Evolutionary conservation across 2,888 invertebrate genomes (phyloP), one percentile per base, ranked within the genome.

Genomic region (Crepidodera aurea): DNA sequence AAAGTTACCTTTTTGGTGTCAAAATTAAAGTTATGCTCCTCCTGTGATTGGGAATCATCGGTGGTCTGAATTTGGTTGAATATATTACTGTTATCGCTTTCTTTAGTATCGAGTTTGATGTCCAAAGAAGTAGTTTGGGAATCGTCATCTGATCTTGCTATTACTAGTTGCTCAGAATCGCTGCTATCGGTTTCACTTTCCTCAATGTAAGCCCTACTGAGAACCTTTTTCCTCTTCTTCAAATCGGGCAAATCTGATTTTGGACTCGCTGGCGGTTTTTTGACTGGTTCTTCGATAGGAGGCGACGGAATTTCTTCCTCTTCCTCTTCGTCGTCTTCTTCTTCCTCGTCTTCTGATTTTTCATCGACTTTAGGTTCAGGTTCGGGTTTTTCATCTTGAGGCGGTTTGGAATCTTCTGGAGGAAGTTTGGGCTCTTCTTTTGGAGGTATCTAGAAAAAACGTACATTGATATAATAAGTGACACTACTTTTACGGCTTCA

Each of bases 171-270:
- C 68, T 88, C 88, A 0, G 87, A 88, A 76, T 88, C 88, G 50
- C 87, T 88, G 71, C 86, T 86, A 62, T 88, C 88, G 1, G 85
- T 83, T 5, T 86, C 87, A 61, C 87, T 86, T 7, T 87, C 87
- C 37, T 86, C 86, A 22, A 83, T 77, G 60, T 82, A 83, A 37
- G 83, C 82, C 50, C 82, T 80, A 54, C 79, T 82, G 1, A 82
- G 70, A 2, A 81, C 73, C 69, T 79, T 77, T 69, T 65, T 56
- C 50, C 78, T 64, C 69, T 78, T 78, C 54, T 78, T 79, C 12
- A 64, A 57, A 61, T 77, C 77, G 1, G 55, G 19, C 1, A 50
- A 19, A n/a, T 63, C 61, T 6, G 46, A 61, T 34, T 68, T 69
- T 2, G 66, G 61, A 22, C 60, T 51, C 4, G 58, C 34, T 1